Percentiles rank a stretch among this genome's conserved stretches.
Conservation (phyloP, 2,888 invertebrate species). For the Drosophila affinis region DNA sequence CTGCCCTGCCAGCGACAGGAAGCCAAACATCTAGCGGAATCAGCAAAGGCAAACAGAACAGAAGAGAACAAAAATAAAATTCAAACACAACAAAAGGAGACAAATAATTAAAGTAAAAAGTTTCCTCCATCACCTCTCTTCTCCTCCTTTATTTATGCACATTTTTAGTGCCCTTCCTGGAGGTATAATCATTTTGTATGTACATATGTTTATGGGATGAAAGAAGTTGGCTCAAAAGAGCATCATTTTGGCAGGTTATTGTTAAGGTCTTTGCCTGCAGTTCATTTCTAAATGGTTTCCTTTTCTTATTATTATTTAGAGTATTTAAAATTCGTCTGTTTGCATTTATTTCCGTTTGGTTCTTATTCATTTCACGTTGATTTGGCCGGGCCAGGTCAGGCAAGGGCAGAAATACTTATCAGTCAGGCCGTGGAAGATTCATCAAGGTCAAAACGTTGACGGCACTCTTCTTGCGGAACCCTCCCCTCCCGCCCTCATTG, state of each 20-base stretch:
- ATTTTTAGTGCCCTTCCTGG: constrained; percentile 11
- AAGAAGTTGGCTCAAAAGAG: too few species aligned
- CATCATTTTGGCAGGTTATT: too few species aligned
- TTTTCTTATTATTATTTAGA: too few species aligned
- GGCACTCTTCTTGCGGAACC: constrained; percentile 40
- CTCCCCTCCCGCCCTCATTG: not conserved
- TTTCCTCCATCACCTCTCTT: constrained; percentile 36
- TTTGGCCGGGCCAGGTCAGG: constrained; percentile 21
- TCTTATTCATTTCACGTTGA: constrained; percentile 61
- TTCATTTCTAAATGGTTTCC: too few species aligned
- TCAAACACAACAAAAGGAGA: constrained; percentile 34
- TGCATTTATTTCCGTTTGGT: constrained; percentile 22
- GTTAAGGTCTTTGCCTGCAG: too few species aligned
- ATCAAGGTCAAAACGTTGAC: constrained; percentile 63
- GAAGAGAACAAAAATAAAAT: constrained; percentile 12
- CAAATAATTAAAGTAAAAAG: constrained; percentile 57
- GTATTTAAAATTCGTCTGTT: constrained; percentile 14
- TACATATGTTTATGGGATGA: too few species aligned
- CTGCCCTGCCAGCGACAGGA: constrained; percentile 58
- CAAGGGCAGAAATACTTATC: constrained; percentile 25
- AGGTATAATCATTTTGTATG: not conserved
- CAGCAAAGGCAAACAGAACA: constrained; percentile 64
- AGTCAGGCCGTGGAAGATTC: constrained; percentile 40
- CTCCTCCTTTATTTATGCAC: constrained; percentile 28
- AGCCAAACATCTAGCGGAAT: constrained; percentile 54